Evolutionary conservation across 2,797 vertebrate species (phyloP), one percentile per base, ranked within the genome.

Genomic region (Austrolebias charrua): DNA sequence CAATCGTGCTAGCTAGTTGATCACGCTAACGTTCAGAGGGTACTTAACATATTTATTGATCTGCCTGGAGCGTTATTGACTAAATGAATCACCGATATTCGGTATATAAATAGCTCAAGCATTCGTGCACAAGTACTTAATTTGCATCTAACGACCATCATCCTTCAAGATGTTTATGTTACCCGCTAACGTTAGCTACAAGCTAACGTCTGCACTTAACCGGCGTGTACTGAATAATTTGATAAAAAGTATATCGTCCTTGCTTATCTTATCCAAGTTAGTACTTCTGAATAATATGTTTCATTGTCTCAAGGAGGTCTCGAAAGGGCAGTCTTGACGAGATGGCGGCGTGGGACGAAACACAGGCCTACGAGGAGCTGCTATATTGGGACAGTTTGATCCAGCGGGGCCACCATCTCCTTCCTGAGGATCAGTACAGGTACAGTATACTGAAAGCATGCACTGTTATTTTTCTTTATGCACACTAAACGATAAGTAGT

Each of bases 331-430:
- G 68, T 78, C 60, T 71, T 69, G 69, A 79, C 71, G 73, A 54
- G 48, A 92, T 92, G 90, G 84, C 80, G 1, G 48, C 75, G 56
- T 94, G 92, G 92, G 89, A 92, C 19, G 92, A 93, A 76, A 85
- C 86, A 24, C 75, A 91, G 85, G 93, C 92, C 14, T 94, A 93
- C 15, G 88, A 93, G 56, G 93, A 94, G 90, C 93, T 94, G 63
- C 86, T 93, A 24, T 93, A 93, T 85, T 94, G 93, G 93, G 93
- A 94, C 80, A 84, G 78, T n/a, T 78, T 94, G 54, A 89, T 94
- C 3, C 92, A 92, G 33, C 76, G 87, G 20, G 92, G 93, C 29
- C 89, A 89, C 77, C 86, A 76, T 2, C 91, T 94, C 33, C 89
- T 88, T 4, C 91, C 92, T 1, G 84, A 88, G 0, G 92, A 93